A percentile compares a stretch with the other conserved stretches of the same genome.
Evolutionary conservation across 2,888 invertebrate species (phyloP).

Genomic region (Nephrotoma guestfalica): DNA sequence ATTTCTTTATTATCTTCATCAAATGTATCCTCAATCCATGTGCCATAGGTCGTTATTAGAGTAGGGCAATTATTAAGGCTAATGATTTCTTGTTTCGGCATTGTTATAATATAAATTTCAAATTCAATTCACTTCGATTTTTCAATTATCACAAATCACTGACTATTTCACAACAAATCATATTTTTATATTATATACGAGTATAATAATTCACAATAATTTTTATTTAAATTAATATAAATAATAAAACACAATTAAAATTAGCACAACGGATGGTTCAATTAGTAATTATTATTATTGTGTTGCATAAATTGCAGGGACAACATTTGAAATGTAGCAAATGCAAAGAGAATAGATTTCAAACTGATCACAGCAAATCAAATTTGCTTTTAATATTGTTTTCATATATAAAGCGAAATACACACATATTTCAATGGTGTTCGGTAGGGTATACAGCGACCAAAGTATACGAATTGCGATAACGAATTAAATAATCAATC

Average conservation of each 20-base stretch:
- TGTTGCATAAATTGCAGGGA: not conserved
- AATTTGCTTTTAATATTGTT: not conserved
- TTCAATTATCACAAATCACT: not conserved
- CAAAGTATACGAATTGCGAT: not conserved
- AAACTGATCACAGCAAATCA: not conserved
- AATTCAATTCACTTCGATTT: not conserved
- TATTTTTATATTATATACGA: not conserved
- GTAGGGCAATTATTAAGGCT: constrained; percentile 34
- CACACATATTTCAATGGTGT: not conserved
- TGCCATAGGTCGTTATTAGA: constrained; percentile 56
- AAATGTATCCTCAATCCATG: constrained; percentile 37
- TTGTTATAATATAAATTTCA: not conserved
- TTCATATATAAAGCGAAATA: not conserved
- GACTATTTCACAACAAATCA: not conserved
- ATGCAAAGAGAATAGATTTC: not conserved
- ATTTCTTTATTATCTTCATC: constrained; percentile 40
- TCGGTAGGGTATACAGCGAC: not conserved
- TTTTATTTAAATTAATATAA: too few species aligned
- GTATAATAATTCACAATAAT: not conserved
- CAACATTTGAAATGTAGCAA: not conserved
- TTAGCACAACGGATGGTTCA: not conserved
- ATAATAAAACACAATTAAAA: not conserved
- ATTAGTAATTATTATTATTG: not conserved
- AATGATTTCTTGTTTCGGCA: not conserved
- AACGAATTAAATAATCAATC: not conserved